These are phyloP conservation scores for Aramus guarauna DNA, from an alignment of 2,113 vertebrate species.

Conservation along the genomic window DNA sequence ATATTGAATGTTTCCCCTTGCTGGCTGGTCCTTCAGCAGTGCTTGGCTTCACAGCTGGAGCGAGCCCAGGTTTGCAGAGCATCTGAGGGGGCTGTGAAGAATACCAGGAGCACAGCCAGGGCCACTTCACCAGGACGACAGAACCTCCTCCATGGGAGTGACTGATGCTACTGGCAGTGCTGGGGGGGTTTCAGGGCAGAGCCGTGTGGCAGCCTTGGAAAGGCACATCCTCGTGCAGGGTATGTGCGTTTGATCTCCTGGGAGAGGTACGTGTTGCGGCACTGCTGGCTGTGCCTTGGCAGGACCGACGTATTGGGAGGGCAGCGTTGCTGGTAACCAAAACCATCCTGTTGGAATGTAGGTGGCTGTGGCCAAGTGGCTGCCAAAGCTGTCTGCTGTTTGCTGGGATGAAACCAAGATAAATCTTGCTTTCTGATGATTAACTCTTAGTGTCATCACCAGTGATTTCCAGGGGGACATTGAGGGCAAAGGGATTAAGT, in stretches of 20 bases:
- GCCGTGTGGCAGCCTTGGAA: neutral
- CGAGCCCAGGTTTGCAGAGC: neutral
- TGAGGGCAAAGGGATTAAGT: neutral
- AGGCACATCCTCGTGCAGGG: rapidly evolving
- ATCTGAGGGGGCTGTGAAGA: neutral
- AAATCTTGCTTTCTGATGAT: neutral
- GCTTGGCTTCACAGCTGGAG: neutral
- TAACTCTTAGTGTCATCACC: neutral
- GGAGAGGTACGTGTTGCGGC: rapidly evolving
- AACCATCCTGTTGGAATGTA: neutral
- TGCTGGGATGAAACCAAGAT: neutral
- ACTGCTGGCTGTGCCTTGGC: neutral
- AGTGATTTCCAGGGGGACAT: neutral
- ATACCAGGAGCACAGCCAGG: neutral
- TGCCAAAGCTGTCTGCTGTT: neutral
- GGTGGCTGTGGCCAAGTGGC: neutral
- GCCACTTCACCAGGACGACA: rapidly evolving
- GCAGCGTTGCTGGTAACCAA: neutral
- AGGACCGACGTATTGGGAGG: neutral
- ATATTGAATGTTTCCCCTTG: rapidly evolving
- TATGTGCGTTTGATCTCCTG: rapidly evolving
- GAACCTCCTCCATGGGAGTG: neutral
- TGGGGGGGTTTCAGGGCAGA: neutral
- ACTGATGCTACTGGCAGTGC: neutral
- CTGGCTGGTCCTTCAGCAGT: neutral